Percentiles rank a stretch among this genome's conserved stretches.
Conservation (phyloP, 2,113 vertebrate species). For the Triplophysa rosa region DNA sequence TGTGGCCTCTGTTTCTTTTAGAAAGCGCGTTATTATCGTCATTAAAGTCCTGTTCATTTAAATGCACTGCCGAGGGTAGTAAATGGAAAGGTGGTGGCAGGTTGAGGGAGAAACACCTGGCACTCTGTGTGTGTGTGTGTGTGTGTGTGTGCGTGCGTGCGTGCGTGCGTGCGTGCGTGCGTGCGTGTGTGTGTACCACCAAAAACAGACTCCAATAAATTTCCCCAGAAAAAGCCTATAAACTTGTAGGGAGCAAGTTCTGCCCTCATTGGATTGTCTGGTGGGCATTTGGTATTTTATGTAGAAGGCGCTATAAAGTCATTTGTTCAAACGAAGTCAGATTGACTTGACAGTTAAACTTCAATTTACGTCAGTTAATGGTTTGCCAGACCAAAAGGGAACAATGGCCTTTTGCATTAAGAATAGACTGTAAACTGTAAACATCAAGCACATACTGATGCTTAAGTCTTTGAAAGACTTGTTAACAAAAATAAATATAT, state of each 20-base stretch:
- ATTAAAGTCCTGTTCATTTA: conserved; percentile 47
- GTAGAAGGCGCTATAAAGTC: conserved; percentile 52
- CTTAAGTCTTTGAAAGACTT: no score
- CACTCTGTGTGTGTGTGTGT: conserved; percentile 26
- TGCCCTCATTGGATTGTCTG: conserved; percentile 64
- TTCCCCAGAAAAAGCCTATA: conserved; percentile 72
- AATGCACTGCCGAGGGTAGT: conserved; percentile 33
- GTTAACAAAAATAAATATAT: no score
- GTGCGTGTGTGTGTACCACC: conserved; percentile 41
- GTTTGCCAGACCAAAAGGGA: conserved; percentile 6
- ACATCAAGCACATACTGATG: neutral
- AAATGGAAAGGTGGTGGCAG: conserved; percentile 52
- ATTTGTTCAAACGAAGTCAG: conserved; percentile 62
- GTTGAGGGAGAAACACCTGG: conserved; percentile 58
- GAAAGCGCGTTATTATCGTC: conserved; percentile 25
- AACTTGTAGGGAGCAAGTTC: conserved; percentile 64
- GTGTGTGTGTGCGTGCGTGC: conserved; percentile 21
- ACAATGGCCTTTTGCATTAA: neutral
- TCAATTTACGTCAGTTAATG: neutral
- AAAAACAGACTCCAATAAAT: conserved; percentile 74
- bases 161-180: conserved; percentile 18
- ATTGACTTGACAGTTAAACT: conserved; percentile 53
- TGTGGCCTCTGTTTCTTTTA: conserved; percentile 34
- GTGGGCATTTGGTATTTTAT: conserved; percentile 68
- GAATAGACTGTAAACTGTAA: neutral